phyloP scores from a whole-genome alignment of 2,797 vertebrate species.

The Lithobates sylvaticus region DNA sequence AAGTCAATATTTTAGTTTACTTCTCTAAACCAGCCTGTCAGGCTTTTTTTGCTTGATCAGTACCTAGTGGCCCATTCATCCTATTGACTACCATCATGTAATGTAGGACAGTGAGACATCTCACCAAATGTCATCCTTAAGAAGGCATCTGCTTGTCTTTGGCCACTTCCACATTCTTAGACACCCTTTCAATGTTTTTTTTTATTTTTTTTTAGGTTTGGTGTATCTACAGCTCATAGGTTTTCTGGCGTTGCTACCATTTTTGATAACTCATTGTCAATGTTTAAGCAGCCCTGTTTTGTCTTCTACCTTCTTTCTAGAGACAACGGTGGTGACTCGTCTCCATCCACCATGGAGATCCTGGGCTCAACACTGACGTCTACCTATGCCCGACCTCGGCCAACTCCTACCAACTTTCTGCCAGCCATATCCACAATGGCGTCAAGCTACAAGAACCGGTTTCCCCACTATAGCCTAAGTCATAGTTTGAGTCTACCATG shows the following conservation, averaged over 20 bases:
- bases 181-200: too few species aligned
- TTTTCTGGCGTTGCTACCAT: background rate
- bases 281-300: background rate
- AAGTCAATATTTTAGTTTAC: too few species aligned
- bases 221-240: background rate
- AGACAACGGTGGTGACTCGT: constrained; percentile 63
- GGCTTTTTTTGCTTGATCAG: too few species aligned
- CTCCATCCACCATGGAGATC: constrained; percentile 79
- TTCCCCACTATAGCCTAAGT: constrained; percentile 74
- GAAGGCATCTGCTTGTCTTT: too few species aligned
- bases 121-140: too few species aligned
- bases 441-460: constrained; percentile 82
- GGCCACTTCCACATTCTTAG: too few species aligned
- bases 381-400: constrained; percentile 81
- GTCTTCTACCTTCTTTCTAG: constrained; percentile 17
- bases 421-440: constrained; percentile 86
- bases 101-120: too few species aligned
- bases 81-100: too few species aligned
- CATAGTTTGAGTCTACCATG: constrained; percentile 81
- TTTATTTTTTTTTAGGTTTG: too few species aligned
- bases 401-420: constrained; percentile 79
- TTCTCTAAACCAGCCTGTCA: too few species aligned
- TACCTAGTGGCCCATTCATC: too few species aligned
- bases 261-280: background rate
- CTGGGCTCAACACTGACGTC: constrained; percentile 83